These are phyloP conservation scores for Dipodomys stephensi DNA, from an alignment of 2,113 vertebrate species.

Conservation along the genomic window DNA sequence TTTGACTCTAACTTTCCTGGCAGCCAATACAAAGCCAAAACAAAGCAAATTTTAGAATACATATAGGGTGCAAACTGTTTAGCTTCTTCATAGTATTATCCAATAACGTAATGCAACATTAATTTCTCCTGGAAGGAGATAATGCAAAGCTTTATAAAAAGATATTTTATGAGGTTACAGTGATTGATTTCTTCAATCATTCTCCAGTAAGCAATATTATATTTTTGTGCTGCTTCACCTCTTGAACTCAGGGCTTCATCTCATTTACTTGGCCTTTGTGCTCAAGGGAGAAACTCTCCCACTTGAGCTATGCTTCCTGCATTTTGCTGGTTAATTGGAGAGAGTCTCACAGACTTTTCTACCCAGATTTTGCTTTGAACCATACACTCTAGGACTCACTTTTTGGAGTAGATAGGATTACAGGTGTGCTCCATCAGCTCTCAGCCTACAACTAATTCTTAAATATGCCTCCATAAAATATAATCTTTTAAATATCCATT, in stretches of 20 bases:
- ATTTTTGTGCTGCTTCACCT: not conserved
- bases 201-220: not conserved
- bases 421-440: too few species aligned
- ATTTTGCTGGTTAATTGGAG: too few species aligned
- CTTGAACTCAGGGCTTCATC: too few species aligned
- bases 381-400: too few species aligned
- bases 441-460: not conserved
- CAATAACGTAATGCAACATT: not conserved
- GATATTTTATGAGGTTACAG: not conserved
- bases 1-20: not conserved
- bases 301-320: too few species aligned
- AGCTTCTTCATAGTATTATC: not conserved
- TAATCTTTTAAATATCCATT: not conserved
- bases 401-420: too few species aligned
- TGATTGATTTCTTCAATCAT: not conserved
- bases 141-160: not conserved
- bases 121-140: not conserved
- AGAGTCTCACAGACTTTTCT: too few species aligned
- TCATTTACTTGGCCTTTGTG: too few species aligned
- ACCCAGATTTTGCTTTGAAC: too few species aligned
- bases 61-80: not conserved
- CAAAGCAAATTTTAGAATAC: constrained; percentile 20
- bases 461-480: not conserved
- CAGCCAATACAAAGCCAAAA: not conserved
- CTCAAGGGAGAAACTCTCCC: too few species aligned